These are phyloP conservation scores for Salminus brasiliensis DNA, from an alignment of 2,113 vertebrate species.

Conservation along the genomic window DNA sequence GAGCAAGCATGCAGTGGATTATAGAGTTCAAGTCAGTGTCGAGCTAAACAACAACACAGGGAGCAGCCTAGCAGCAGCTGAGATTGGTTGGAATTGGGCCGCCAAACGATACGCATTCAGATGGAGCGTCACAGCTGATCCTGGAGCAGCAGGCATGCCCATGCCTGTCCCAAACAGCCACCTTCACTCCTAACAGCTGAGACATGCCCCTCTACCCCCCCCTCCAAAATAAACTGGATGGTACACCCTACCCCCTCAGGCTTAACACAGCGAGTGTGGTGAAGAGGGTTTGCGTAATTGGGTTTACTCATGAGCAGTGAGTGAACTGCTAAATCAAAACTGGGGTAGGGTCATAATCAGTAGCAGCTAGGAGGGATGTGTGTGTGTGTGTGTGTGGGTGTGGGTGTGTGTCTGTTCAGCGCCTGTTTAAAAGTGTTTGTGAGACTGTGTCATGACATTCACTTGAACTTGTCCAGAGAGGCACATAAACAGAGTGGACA, in stretches of 20 bases:
- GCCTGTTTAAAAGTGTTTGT: not conserved
- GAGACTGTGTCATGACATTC: slow-evolving; percentile 1
- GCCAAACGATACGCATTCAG: slow-evolving; percentile 35
- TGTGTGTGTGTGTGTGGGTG: slow-evolving; percentile 12
- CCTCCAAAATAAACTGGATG: slow-evolving; percentile 47
- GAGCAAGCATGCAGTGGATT: slow-evolving; percentile 37
- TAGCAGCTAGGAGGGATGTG: not conserved
- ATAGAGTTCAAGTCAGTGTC: slow-evolving; percentile 26
- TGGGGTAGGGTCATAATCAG: not conserved
- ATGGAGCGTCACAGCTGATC: slow-evolving; percentile 47
- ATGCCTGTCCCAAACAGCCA: slow-evolving; percentile 51
- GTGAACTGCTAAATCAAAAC: slow-evolving; percentile 30
- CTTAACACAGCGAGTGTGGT: slow-evolving; percentile 30
- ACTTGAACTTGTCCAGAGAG: slow-evolving; percentile 19
- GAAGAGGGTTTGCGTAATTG: slow-evolving; percentile 24
- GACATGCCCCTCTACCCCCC: slow-evolving; percentile 36
- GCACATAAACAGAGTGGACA: not conserved
- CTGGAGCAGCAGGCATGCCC: slow-evolving; percentile 46
- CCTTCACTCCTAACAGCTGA: slow-evolving; percentile 48
- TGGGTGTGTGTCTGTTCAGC: not conserved
- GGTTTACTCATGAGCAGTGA: slow-evolving; percentile 23
- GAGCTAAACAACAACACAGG: slow-evolving; percentile 22
- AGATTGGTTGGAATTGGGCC: slow-evolving; percentile 49
- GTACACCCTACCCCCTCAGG: not conserved
- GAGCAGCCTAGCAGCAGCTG: slow-evolving; percentile 45